Base-by-base conservation (phyloP, 1,140 invertebrate genomes). In the Drosophila arawakana region DNA sequence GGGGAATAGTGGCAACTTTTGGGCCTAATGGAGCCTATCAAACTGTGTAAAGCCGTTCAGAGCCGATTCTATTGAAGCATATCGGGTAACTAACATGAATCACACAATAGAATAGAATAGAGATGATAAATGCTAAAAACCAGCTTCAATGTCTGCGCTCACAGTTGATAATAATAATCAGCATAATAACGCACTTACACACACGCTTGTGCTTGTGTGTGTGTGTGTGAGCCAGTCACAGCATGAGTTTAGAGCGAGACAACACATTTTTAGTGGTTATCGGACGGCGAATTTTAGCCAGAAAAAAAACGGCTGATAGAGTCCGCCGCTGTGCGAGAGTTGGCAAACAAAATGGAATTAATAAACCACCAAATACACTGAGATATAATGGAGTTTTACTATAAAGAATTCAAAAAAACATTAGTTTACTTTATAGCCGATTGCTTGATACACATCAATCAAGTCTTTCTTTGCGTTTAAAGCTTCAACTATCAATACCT, bases 101-200 rank as follows among this genome's bases (percentile, higher is more conserved):
- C 77, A 89, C 60, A 66, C 59, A 80, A 86, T 70, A 58, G 70
- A 44, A 70, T 55, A 67, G 54, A 30, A 30, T 30, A 30, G 25
- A 30, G 25, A 49, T 72, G 52, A 63, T 43, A 69, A 25, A 65
- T 50, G 52, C 37, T 15, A 15, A 25, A 52, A 37, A 34, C 44
- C 7, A 15, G 11, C 37, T 61, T 11, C 15, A 41, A 41, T 58
- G 61, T 73, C 72, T 65, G 62, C 49, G 25, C 49, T 34, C 43
- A 61, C 47, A 46, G 65, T 41, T 67, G 77, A 73, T 75, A 82
- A 89, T 84, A 67, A 81, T 84, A 89, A 88, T 88, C 88, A 88
- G 75, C 77, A 88, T 80, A 71, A 88, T 84, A 89, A 89, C 84
- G 77, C 77, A 81, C 72, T 80, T 82, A 89, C 65, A 76, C 43